Evolutionary conservation across 2,797 vertebrate genomes (phyloP).

Genomic region (Ambastaia sidthimunki): DNA sequence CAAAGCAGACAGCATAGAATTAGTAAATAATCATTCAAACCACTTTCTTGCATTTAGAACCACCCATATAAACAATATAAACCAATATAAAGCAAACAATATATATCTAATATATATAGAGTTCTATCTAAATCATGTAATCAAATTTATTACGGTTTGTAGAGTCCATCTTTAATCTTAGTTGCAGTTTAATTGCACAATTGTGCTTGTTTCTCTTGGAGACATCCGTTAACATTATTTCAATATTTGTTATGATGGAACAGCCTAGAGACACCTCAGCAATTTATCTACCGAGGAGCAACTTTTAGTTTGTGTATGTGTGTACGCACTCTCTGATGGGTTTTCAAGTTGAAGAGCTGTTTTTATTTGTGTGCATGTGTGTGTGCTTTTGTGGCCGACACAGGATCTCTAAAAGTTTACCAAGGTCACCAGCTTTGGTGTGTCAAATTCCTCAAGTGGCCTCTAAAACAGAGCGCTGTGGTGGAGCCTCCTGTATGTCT

Average conservation of each 20-base stretch:
- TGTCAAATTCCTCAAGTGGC: slow-evolving; percentile 75
- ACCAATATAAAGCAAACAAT: no score
- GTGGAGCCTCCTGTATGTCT: slow-evolving; percentile 62
- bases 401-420: slow-evolving; percentile 76
- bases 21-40: neutral
- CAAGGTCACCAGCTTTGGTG: slow-evolving; percentile 66
- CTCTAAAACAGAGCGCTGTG: slow-evolving; percentile 71
- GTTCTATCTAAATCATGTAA: no score
- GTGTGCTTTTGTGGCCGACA: slow-evolving; percentile 62
- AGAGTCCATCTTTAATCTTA: no score
- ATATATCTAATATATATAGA: no score
- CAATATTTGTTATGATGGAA: neutral
- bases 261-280: neutral
- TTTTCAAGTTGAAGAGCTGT: slow-evolving; percentile 63
- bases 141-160: no score
- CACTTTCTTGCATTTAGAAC: no score
- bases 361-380: slow-evolving; percentile 15
- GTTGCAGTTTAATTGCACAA: no score
- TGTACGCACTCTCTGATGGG: slow-evolving; percentile 19
- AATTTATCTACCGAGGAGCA: neutral
- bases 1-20: neutral
- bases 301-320: slow-evolving; percentile 5
- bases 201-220: neutral
- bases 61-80: no score
- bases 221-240: neutral